Base-by-base conservation (phyloP, 2,797 vertebrate genomes). In the Fringilla coelebs region DNA sequence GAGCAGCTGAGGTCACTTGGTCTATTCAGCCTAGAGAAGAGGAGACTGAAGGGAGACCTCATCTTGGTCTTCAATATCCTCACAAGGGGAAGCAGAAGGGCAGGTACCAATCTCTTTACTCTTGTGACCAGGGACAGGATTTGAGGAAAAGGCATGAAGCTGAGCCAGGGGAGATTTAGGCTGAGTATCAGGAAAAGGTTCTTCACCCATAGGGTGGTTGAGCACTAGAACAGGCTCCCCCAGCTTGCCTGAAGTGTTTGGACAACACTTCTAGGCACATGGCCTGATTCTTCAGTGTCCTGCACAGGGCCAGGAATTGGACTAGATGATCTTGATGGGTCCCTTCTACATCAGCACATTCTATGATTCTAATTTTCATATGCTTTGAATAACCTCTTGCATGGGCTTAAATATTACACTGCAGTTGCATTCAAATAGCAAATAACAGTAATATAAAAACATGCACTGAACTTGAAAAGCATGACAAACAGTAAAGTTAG, bases 381-480 rank as follows among this genome's bases (percentile, higher is more conserved):
- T 12, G 26, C 40, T 88, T 68, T 80, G 32, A 78, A 68, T n/a
- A 88, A 81, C 25, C 18, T 87, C 40, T 75, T 68, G 34, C 0
- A 1, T 12, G 14, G 29, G 14, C n/a, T 72, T 74, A 75, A 65
- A 55, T 57, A 77, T 54, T 34, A 71, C 29, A 65, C 1, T 3
- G 36, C 11, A 85, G 32, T 16, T 61, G 36, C 58, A 76, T 41
- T 74, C 79, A 85, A 78, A 89, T 12, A 92, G 51, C 61, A 89
- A 94, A 55, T 40, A 85, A 77, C 7, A 17, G 4, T 45, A 94
- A 25, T 41, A 82, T 11, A 66, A 85, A 80, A 94, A 51, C 28
- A 89, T 5, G n/a, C 49, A 85, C 48, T 72, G 66, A 96, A 65
- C 85, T 81, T 88, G 77, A 82, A 77, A 96, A 96, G 26, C 46